A percentile compares a stretch with the other conserved stretches of the same genome.
Conservation (phyloP, 1,140 invertebrate species). For the Drosophila sproati region DNA sequence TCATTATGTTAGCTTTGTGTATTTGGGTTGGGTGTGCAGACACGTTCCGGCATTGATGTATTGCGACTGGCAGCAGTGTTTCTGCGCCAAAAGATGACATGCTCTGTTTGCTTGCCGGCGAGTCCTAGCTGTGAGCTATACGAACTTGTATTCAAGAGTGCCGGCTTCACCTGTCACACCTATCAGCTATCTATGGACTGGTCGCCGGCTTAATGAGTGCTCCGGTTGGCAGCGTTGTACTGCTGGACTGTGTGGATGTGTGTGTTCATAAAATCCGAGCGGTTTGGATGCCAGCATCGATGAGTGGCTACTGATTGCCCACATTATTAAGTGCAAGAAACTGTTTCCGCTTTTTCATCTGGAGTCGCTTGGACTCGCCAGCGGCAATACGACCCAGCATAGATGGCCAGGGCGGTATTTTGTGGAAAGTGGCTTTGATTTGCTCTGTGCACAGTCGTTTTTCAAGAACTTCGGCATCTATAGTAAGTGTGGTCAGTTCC, state of each 20-base stretch:
- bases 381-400: conserved; percentile 95
- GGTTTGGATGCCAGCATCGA: conserved; percentile 94
- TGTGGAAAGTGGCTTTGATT: conserved; percentile 92
- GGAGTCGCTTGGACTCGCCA: conserved; percentile 98
- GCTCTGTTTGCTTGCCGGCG: conserved; percentile 93
- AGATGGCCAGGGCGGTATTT: conserved; percentile 95
- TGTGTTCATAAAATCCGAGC: conserved; percentile 99
- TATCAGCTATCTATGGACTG: conserved; percentile 95
- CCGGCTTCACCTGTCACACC: conserved; percentile 92
- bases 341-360: conserved; percentile 97
- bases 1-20: not conserved
- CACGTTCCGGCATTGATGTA: conserved; percentile 96
- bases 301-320: conserved; percentile 92
- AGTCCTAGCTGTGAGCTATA: conserved; percentile 98
- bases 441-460: conserved; percentile 97
- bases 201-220: conserved; percentile 92
- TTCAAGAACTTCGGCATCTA: conserved; percentile 99
- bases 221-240: conserved; percentile 94
- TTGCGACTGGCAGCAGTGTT: conserved; percentile 95
- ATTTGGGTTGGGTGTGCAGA: conserved; percentile 93
- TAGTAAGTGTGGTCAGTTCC: conserved; percentile 89
- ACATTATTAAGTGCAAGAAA: conserved; percentile 88
- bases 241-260: conserved; percentile 89
- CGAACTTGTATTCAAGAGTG: conserved; percentile 93
- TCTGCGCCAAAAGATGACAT: conserved; percentile 89